Evolutionary conservation across 2,888 invertebrate species (phyloP).

Genomic region (Allacma fusca): DNA sequence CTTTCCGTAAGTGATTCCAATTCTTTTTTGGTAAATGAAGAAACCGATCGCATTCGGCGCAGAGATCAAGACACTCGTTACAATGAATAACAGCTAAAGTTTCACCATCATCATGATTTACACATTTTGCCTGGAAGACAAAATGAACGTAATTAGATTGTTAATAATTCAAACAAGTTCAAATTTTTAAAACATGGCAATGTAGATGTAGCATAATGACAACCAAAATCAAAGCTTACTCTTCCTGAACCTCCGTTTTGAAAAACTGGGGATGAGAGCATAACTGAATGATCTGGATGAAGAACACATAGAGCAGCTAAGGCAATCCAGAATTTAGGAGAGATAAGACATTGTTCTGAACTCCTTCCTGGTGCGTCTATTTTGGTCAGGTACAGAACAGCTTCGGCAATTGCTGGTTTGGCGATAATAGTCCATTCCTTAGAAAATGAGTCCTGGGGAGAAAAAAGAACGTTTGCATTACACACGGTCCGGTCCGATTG

Average conservation of each 20-base stretch:
- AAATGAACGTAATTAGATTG: conserved; percentile 7
- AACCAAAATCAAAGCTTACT: conserved; percentile 46
- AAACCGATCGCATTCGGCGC: conserved; percentile 95
- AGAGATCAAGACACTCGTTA: conserved; percentile 87
- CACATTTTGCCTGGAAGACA: conserved; percentile 78
- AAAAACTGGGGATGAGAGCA: conserved; percentile 77
- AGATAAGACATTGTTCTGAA: conserved; percentile 80
- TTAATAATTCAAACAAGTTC: no score
- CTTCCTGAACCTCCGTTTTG: conserved; percentile 72
- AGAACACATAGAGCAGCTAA: conserved; percentile 92
- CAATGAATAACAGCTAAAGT: conserved; percentile 94
- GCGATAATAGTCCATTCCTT: conserved; percentile 86
- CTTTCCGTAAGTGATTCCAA: conserved; percentile 84
- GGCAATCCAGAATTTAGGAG: conserved; percentile 89
- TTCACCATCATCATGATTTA: conserved; percentile 95
- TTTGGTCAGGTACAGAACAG: conserved; percentile 83
- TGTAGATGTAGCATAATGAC: no score
- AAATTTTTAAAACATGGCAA: no score
- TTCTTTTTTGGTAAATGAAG: conserved; percentile 90
- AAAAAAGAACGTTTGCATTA: no score
- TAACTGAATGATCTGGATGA: conserved; percentile 88
- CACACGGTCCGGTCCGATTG: no score
- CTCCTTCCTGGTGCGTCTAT: conserved; percentile 77
- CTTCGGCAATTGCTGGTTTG: conserved; percentile 86
- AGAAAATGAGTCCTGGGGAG: conserved; percentile 80